Conservation (phyloP, 2,888 invertebrate genomes). For the Lasius fuliginosus region DNA sequence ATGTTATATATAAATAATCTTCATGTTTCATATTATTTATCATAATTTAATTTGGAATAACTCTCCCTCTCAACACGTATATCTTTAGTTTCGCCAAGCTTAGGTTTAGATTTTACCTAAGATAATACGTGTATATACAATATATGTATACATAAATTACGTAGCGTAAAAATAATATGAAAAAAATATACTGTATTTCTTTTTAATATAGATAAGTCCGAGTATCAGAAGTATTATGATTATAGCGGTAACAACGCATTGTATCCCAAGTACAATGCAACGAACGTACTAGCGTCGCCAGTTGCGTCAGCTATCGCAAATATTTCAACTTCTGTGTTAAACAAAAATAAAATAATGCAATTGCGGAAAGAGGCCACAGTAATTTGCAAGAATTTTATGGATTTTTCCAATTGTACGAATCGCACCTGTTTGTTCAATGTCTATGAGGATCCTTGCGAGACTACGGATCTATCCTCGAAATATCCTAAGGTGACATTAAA, state of each 20-base stretch:
- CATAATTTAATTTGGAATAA: not conserved
- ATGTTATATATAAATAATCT: not conserved
- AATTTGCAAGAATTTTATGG: slow-evolving; percentile 65
- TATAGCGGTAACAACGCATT: slow-evolving; percentile 66
- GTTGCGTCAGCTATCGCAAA: slow-evolving; percentile 73
- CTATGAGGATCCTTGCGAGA: slow-evolving; percentile 81
- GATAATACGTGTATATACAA: too few species aligned
- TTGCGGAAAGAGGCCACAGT: slow-evolving; percentile 72
- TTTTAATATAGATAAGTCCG: not conserved
- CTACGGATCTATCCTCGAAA: slow-evolving; percentile 76
- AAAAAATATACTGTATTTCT: not conserved
- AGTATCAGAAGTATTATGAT: slow-evolving; percentile 75
- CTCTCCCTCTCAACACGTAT: not conserved
- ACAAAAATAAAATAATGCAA: slow-evolving; percentile 49
- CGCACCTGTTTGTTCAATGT: slow-evolving; percentile 80
- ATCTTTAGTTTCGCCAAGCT: not conserved
- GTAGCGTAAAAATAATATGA: not conserved
- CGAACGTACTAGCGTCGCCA: slow-evolving; percentile 71
- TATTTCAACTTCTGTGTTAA: slow-evolving; percentile 41
- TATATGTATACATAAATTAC: not conserved
- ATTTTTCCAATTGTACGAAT: slow-evolving; percentile 70
- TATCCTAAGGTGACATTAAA: slow-evolving; percentile 72
- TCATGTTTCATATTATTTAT: not conserved
- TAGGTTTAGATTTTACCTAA: too few species aligned
- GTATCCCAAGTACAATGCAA: slow-evolving; percentile 75